These are phyloP conservation scores for Lepidocolaptes lacrymiger DNA, from an alignment of 2,797 vertebrate genomes.

Conservation along the genomic window DNA sequence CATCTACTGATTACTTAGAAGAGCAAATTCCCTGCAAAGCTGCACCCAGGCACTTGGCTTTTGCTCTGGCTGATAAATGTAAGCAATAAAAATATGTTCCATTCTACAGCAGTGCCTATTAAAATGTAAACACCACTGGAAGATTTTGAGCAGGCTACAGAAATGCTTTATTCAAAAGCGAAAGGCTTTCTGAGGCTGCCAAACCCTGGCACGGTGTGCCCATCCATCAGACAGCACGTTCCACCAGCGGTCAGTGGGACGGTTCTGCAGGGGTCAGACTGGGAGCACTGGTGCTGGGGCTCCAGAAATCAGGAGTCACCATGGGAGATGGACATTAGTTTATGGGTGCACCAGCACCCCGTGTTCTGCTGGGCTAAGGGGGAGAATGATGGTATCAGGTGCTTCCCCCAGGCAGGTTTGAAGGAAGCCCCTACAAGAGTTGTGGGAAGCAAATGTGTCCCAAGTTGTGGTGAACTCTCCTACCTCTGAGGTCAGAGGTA, in stretches of 20 bases:
- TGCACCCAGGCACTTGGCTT: background rate
- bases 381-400: rapidly evolving
- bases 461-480: rapidly evolving
- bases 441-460: rapidly evolving
- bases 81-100: constrained; percentile 68
- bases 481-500: background rate
- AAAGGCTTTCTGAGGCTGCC: constrained; percentile 36
- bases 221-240: background rate
- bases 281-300: background rate
- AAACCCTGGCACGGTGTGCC: background rate
- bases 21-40: background rate
- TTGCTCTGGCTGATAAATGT: constrained; percentile 60
- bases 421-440: rapidly evolving
- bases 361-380: background rate
- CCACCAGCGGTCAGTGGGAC: background rate
- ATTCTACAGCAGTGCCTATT: constrained; percentile 67
- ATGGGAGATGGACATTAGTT: background rate
- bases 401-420: background rate
- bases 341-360: rapidly evolving
- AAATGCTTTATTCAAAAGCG: constrained; percentile 72
- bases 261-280: background rate
- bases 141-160: constrained; percentile 70
- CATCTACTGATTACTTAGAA: background rate
- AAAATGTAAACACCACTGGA: constrained; percentile 75
- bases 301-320: rapidly evolving